A percentile compares a stretch with the other conserved stretches of the same genome.
phyloP scores from a whole-genome alignment of 2,888 invertebrate genomes.

The Patella ulyssiponensis region DNA sequence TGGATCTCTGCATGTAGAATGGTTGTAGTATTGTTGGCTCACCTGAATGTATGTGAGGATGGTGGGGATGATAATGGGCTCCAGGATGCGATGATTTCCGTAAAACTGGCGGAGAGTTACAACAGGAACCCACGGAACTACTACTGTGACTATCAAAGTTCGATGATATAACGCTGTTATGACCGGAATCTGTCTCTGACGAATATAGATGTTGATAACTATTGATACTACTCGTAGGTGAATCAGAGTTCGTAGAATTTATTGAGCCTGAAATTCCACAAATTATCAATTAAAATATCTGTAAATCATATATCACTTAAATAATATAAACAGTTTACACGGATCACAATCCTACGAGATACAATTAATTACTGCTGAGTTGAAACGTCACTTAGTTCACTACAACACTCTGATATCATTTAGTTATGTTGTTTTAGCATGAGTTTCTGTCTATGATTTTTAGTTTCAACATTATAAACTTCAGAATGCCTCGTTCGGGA shows the following conservation, averaged over 20 bases:
- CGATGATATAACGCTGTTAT: slow-evolving; percentile 62
- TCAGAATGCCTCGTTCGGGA: too few relatives aligned
- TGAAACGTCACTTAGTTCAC: too few relatives aligned
- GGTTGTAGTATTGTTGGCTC: neutral
- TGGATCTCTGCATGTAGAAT: too few relatives aligned
- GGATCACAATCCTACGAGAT: too few relatives aligned
- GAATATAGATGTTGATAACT: slow-evolving; percentile 57
- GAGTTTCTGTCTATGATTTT: too few relatives aligned
- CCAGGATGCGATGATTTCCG: slow-evolving; percentile 40
- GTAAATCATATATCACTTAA: neutral
- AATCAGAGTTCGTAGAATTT: slow-evolving; percentile 84
- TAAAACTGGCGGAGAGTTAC: slow-evolving; percentile 47
- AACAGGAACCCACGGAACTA: slow-evolving; percentile 62
- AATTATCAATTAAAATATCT: neutral
- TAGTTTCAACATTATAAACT: too few relatives aligned
- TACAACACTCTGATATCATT: too few relatives aligned
- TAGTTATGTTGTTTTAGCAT: too few relatives aligned
- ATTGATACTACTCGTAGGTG: slow-evolving; percentile 75
- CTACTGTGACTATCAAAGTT: slow-evolving; percentile 69
- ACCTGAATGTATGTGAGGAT: slow-evolving; percentile 11
- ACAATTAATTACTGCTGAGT: neutral
- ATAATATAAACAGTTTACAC: neutral
- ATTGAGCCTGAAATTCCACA: slow-evolving; percentile 51
- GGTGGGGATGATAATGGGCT: neutral
- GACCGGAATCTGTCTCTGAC: slow-evolving; percentile 71